Base-by-base conservation (phyloP, 2,797 vertebrate genomes). In the Cuculus canorus region DNA sequence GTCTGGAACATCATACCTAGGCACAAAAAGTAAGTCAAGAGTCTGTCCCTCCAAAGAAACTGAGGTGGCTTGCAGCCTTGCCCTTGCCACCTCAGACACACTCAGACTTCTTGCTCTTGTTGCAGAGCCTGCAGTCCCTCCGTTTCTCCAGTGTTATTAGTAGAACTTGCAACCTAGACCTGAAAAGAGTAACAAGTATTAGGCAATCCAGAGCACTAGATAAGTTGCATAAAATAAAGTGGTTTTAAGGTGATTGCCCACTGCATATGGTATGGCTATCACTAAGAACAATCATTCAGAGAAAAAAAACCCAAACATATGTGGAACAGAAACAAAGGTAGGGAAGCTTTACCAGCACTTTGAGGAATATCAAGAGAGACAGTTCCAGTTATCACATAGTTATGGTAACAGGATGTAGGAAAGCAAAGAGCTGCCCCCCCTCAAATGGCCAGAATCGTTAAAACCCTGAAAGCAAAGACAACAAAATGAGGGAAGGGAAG, bases 391-490 rank as follows among this genome's bases (percentile, higher is more conserved):
- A 60, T 82, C 56, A 86, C 39, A 68, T 13, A 73, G 28, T 82
- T 91, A 52, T 59, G 53, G 35, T 57, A 88, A 39, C 16, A 87
- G 33, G 27, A 91, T 33, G 77, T 80, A 73, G 71, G 39, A 72
- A 93, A 94, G 24, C 22, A 87, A 89, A 86, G 12, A 71, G 4
- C 4, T 50, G 18, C 4, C 23, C 35, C 23, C 19, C 39, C 13
- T 15, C 25, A 43, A 86, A 28, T 57, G 61, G 11, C 13, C 57
- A 71, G 61, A 88, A 70, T 82, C 45, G 85, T 76, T 17, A 82
- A 78, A 95, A 96, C 73, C 5, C 7, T 61, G 77, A 96, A 41
- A 27, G 30, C 30, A 59, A 92, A 72, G 73, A 85, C 13, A 92
- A 88, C 57, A 70, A 93, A 95, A 80, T 68, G 16, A 88, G 3